Evolutionary conservation across 2,113 vertebrate species (phyloP), one percentile per base, ranked within the genome.

Genomic region (Zosterops lateralis): DNA sequence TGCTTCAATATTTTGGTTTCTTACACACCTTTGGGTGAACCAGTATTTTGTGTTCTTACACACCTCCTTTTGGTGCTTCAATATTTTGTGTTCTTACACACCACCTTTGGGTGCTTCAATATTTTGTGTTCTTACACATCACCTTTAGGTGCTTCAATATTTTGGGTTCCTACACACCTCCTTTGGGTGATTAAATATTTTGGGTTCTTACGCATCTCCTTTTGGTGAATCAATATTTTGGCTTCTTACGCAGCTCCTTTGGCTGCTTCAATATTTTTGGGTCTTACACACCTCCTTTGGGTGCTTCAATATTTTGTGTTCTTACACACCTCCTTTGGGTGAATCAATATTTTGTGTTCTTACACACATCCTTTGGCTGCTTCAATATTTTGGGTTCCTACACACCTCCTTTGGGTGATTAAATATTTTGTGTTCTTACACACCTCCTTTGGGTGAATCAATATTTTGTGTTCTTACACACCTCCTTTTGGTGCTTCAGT

Each of bases 301-400:
- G 17, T 62, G 17, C 1, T 12, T 36, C 2, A 38, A 8, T 15
- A 16, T 31, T 64, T 42, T 21, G 13, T 4, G 61, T 64, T 16
- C 40, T 32, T 1, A 3, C 12, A 42, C 61, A 22, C 1, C 45
- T 51, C 50, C 7, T 71, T 12, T 16, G 7, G 34, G 12, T 22
- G 25, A 1, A 17, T 40, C 3, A 40, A 2, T 24, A 6, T n/a
- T 53, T 24, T 14, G 28, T 3, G 8, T 54, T 40, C 36, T 32
- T 6, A 3, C 3, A 54, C 50, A 14, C 0, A 6, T 53, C 15
- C 11, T 40, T 10, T 17, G 36, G 3, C 20, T 40, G 14, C 0
- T 2, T 31, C 0, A 29, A 3, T 12, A 5, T 53, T 54, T 32
- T 25, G 21, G 8, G 21, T 28, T 36, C 17, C 26, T 7, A 13